phyloP scores from a whole-genome alignment of 2,797 vertebrate species.

The Ibycter americanus region DNA sequence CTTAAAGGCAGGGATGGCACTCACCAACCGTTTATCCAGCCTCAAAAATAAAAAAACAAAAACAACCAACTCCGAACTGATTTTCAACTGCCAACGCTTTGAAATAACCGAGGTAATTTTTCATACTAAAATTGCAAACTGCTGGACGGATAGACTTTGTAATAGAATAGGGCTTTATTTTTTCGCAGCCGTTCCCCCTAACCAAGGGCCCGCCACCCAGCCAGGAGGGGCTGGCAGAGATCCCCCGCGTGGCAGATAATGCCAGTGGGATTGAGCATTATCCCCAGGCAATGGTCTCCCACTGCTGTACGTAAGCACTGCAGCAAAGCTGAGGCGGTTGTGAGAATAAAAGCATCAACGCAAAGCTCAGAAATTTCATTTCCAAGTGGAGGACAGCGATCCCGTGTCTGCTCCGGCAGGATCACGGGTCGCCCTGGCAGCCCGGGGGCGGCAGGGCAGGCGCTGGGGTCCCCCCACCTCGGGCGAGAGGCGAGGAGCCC shows the following conservation, averaged over 20 bases:
- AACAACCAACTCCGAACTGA: background rate
- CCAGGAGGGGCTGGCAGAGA: background rate
- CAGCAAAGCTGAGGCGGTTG: background rate
- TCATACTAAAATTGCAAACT: background rate
- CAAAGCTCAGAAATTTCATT: background rate
- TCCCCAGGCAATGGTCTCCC: background rate
- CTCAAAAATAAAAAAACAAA: background rate
- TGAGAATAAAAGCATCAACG: background rate
- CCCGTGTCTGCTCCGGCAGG: rapidly evolving
- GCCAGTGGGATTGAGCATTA: background rate
- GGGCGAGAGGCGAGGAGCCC: background rate
- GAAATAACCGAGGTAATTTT: background rate
- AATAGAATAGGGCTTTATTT: background rate
- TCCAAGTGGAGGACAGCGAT: rapidly evolving
- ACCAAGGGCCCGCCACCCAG: background rate
- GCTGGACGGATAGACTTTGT: background rate
- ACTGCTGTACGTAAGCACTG: background rate
- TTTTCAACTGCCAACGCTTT: background rate
- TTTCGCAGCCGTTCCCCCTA: background rate
- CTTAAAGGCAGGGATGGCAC: conserved; percentile 20
- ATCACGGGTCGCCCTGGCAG: rapidly evolving
- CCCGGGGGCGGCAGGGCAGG: background rate
- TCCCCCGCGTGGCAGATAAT: background rate
- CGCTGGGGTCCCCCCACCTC: too few species aligned
- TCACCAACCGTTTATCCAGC: conserved; percentile 31